Evolutionary conservation across 1,140 invertebrate genomes (phyloP).

Genomic region (Cyrtorhinus lividipennis): DNA sequence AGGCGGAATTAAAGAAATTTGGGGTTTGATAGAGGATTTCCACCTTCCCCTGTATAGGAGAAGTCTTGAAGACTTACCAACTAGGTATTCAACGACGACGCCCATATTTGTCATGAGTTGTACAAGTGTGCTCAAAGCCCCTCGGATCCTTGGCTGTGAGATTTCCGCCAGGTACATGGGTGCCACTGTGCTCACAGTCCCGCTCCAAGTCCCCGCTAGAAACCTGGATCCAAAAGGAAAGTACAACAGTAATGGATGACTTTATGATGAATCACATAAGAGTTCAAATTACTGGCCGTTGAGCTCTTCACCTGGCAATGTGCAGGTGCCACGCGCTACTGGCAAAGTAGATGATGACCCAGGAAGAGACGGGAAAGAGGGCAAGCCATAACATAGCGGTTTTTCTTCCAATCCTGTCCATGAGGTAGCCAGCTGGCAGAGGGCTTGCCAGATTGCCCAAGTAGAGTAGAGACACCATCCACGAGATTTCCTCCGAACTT

Average conservation of each 20-base stretch:
- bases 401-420: conserved; percentile 60
- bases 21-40: no score
- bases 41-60: no score
- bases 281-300: no score
- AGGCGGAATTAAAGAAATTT: no score
- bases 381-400: conserved; percentile 52
- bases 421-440: conserved; percentile 33
- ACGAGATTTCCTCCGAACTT: conserved; percentile 17
- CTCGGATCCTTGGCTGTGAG: conserved; percentile 41
- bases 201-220: conserved; percentile 36
- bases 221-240: conserved; percentile 38
- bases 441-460: conserved; percentile 22
- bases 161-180: conserved; percentile 49
- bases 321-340: conserved; percentile 1
- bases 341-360: conserved; percentile 32
- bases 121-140: conserved; percentile 45
- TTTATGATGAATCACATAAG: no score
- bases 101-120: conserved; percentile 56
- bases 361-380: conserved; percentile 30
- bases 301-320: neutral
- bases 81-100: conserved; percentile 54
- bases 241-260: no score
- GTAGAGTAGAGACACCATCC: conserved; percentile 23
- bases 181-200: conserved; percentile 34
- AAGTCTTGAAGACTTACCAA: conserved; percentile 47